Percentiles rank a stretch among this genome's conserved stretches.
These are phyloP conservation scores for Odontophorus gujanensis DNA, from an alignment of 2,113 vertebrate genomes.

Conservation along the genomic window DNA sequence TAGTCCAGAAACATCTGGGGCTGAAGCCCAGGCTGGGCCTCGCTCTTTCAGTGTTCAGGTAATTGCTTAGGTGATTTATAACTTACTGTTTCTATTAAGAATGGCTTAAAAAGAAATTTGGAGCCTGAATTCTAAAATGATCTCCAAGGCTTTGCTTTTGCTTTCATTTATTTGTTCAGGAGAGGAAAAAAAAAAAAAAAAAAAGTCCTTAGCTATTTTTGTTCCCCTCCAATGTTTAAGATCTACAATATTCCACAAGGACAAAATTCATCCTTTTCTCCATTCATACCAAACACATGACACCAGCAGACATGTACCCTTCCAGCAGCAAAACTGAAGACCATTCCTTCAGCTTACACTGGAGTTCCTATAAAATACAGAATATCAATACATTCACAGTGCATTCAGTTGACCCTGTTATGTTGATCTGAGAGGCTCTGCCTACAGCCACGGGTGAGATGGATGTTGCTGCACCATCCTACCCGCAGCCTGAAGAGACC, in stretches of 20 bases:
- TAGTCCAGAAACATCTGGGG: constrained; percentile 81
- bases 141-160: constrained; percentile 56
- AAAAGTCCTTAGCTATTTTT: not conserved
- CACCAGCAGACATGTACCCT: not conserved
- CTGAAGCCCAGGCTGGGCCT: constrained; percentile 67
- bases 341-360: not conserved
- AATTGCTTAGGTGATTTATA: constrained; percentile 83
- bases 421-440: not conserved
- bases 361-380: not conserved
- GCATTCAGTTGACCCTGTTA: not conserved
- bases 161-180: constrained; percentile 64
- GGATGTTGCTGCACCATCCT: not conserved
- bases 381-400: not conserved
- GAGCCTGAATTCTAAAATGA: constrained; percentile 67
- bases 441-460: not conserved
- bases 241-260: constrained; percentile 57
- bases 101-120: constrained; percentile 78
- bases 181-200: not conserved
- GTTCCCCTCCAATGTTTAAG: not conserved
- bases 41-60: constrained; percentile 73
- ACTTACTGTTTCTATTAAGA: constrained; percentile 78
- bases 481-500: not conserved
- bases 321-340: not conserved
- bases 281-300: constrained; percentile 28
- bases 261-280: constrained; percentile 40